Base-by-base conservation (phyloP, 2,797 vertebrate species). In the Xerus rutilus region DNA sequence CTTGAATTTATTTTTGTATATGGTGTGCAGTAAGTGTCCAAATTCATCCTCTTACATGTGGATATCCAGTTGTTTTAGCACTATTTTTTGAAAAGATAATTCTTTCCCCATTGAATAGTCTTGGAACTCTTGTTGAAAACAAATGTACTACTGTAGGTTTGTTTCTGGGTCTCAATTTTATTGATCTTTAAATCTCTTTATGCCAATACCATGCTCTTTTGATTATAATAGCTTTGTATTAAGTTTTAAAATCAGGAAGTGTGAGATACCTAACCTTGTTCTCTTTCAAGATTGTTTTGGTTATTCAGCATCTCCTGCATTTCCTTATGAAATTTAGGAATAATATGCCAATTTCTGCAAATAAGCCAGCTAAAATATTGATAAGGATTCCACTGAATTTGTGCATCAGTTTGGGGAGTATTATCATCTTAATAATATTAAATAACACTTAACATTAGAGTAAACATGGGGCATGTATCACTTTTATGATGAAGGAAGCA, bases 401-500 rank as follows among this genome's bases (percentile, higher is more conserved):
- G 7, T 57, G 57, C 15, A 65, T 72, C 30, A 95, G 39, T 86
- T 90, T 90, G 21, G 39, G 30, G 18, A 72, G 47, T 77, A 77
- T 35, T 67, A 39, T 25, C 62, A 74, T 89, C 20, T 32, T 83
- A 84, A 52, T 15, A 82, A 77, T 85, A 79, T 86, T 74, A 67
- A 79, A 92, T 45, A 59, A 3, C 49, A 94, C 13, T 73, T 54
- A 87, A 81, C 39, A 91, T 88, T 81, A 81, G 39, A 79, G 84
- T 57, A 20, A 76, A 81, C 20, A 57, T 47, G 15, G 6, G 18
- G 4, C 12, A 62, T 69, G 9, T 67, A 70, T 70, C 67, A 57
- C n/a, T 94, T 84, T 95, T 85, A 70, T 88, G 20, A 81, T 65
- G 57, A 92, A 86, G 76, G 67, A 89, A 94, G 54, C 14, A 70